Percentiles rank a stretch among this genome's conserved stretches.
These are phyloP conservation scores for Cheumatopsyche charites DNA, from an alignment of 1,140 invertebrate species.

Conservation along the genomic window DNA sequence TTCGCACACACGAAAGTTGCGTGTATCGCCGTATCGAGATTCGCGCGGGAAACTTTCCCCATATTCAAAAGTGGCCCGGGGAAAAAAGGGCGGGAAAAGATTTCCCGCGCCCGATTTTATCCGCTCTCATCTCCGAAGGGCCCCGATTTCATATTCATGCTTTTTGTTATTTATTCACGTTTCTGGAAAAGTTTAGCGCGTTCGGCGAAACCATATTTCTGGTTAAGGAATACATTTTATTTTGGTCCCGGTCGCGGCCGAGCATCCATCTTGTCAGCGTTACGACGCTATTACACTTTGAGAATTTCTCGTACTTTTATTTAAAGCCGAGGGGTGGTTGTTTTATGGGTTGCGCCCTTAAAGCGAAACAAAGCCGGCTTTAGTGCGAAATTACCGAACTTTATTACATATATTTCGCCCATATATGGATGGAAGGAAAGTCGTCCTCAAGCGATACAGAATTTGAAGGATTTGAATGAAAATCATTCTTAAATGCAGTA, in stretches of 20 bases:
- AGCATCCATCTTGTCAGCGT: slow-evolving; percentile 38
- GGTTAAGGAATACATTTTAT: slow-evolving; percentile 41
- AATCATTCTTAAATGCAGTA: neutral
- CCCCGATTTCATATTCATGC: slow-evolving; percentile 45
- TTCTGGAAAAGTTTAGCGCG: slow-evolving; percentile 40
- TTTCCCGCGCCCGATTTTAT: slow-evolving; percentile 5
- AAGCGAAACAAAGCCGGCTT: slow-evolving; percentile 27
- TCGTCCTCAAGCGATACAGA: neutral
- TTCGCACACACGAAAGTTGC: slow-evolving; percentile 34
- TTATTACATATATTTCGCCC: slow-evolving; percentile 25
- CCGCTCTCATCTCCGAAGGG: neutral
- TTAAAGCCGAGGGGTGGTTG: slow-evolving; percentile 28
- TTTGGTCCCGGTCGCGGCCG: slow-evolving; percentile 19
- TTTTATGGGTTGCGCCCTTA: slow-evolving; percentile 28
- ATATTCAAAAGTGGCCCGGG: slow-evolving; percentile 13
- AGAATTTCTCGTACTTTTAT: slow-evolving; percentile 28
- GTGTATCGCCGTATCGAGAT: slow-evolving; percentile 36
- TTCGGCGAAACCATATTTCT: slow-evolving; percentile 41
- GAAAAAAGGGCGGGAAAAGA: slow-evolving; percentile 9
- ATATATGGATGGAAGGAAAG: neutral
- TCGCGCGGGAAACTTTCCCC: slow-evolving; percentile 22
- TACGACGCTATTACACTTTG: slow-evolving; percentile 35
- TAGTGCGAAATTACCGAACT: slow-evolving; percentile 30
- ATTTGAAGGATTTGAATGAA: neutral
- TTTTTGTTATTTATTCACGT: slow-evolving; percentile 46